Base-by-base conservation (phyloP, 2,113 vertebrate species). In the Chionodraco myersi region DNA sequence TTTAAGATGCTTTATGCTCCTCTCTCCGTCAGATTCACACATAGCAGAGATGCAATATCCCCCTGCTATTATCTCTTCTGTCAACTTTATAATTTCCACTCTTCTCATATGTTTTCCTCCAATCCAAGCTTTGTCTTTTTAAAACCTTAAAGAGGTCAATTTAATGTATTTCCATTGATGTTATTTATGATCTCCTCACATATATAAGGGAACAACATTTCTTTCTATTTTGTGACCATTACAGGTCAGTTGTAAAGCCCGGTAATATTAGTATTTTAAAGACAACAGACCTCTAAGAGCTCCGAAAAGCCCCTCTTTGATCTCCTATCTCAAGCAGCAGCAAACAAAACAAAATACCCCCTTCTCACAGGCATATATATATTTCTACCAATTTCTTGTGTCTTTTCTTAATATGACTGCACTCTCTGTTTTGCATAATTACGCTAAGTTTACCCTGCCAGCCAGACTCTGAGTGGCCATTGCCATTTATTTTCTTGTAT, bases 381-480 rank as follows among this genome's bases (percentile, higher is more conserved):
- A 30, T 60, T 72, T 41, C 76, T 44, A 12, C 63, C 48, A 12
- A n/a, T 72, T 68, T 63, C 41, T 58, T 63, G 64, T 79, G 21
- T 80, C 66, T 26, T 45, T 57, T 66, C 18, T 51, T 51, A n/a
- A 78, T 88, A 80, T 86, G 78, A 88, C 72, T 85, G 76, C 74
- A 69, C 82, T 75, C 62, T 83, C 59, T 84, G 85, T 79, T 90
- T 85, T 88, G 85, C 79, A 88, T 90, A 88, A 91, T 84, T 92
- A 76, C 13, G 0, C 75, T 89, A 73, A 3, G 45, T 84, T 69
- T 86, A 79, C 77, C 60, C 83, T 51, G 54, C 51, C 62, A 69
- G 85, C 87, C 82, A 77, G 65, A 72, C 75, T 7, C n/a, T 47
- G 14, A 63, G 51, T 80, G 65, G 67, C 82, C 84, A 70, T 16